Percentiles rank a stretch among this genome's conserved stretches.
phyloP scores from a whole-genome alignment of 2,113 vertebrate species.

The Leucopternis melanops region DNA sequence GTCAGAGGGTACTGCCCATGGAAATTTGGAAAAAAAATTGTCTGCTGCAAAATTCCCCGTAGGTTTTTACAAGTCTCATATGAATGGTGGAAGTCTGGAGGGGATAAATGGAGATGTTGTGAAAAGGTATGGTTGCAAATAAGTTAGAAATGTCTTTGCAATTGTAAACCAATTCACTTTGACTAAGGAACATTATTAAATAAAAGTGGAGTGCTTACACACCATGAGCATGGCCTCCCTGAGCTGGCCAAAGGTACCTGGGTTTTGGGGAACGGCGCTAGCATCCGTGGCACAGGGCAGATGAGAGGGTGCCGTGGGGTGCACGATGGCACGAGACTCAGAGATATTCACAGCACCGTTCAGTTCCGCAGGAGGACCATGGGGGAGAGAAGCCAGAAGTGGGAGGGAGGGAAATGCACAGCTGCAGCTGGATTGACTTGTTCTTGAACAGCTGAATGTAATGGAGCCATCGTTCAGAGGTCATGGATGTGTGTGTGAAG shows the following conservation, averaged over 20 bases:
- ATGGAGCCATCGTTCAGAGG: fast-evolving
- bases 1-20: not conserved
- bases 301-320: not conserved
- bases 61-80: not conserved
- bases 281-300: not conserved
- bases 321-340: fast-evolving
- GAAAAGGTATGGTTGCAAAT: not conserved
- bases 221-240: not conserved
- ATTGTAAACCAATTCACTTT: not conserved
- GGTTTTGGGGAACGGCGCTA: not conserved
- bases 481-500: too few species aligned
- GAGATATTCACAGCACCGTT: too few species aligned
- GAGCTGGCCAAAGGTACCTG: not conserved
- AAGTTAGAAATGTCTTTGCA: not conserved
- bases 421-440: not conserved
- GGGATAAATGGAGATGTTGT: not conserved
- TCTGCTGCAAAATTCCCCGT: not conserved
- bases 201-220: not conserved
- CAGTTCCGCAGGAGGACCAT: not conserved
- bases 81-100: not conserved
- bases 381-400: not conserved
- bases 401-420: not conserved
- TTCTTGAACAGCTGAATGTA: too few species aligned
- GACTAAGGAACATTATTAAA: not conserved
- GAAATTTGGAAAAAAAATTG: not conserved